phyloP scores from a whole-genome alignment of 2,113 vertebrate genomes.

The Centropristis striata region DNA sequence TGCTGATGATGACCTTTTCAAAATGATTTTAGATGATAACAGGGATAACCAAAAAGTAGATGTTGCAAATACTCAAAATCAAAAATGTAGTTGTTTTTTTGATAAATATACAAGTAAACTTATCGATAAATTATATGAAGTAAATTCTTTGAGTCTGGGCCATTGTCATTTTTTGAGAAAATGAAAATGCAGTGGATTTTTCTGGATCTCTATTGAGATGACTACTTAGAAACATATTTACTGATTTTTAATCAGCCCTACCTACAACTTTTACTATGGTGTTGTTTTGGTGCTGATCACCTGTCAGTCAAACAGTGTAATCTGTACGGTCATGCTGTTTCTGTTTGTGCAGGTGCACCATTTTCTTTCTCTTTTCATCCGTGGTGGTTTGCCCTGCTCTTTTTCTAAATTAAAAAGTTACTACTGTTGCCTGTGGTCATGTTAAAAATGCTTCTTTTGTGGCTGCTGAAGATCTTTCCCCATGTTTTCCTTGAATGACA shows the following conservation, averaged over 20 bases:
- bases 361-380: neutral
- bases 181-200: neutral
- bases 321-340: neutral
- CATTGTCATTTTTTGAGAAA: no score
- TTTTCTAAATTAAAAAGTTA: neutral
- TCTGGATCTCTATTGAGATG: neutral
- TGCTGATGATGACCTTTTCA: no score
- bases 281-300: neutral
- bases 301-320: constrained; percentile 3
- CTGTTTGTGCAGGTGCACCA: constrained; percentile 5
- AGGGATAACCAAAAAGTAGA: no score
- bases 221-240: neutral
- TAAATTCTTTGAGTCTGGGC: no score
- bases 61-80: no score
- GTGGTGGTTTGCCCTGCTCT: neutral
- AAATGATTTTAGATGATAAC: no score
- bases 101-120: neutral
- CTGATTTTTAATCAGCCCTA: neutral
- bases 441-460: neutral
- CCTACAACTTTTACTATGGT: neutral
- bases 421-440: neutral
- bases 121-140: no score
- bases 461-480: neutral
- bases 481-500: constrained; percentile 1
- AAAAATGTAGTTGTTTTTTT: neutral